Evolutionary conservation across 2,113 vertebrate species (phyloP).

Genomic region (Tragelaphus imberbis): DNA sequence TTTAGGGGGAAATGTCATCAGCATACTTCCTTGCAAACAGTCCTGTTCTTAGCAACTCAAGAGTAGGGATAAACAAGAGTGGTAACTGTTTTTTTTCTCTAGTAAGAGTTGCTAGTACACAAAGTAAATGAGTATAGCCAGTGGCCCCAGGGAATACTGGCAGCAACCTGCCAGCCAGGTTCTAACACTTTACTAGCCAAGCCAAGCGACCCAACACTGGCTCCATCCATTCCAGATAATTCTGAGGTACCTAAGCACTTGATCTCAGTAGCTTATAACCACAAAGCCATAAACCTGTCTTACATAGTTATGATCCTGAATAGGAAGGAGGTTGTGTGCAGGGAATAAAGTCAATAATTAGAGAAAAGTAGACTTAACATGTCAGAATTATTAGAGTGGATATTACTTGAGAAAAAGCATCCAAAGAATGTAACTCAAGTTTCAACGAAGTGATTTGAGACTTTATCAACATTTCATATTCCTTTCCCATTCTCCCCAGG

Average conservation of each 20-base stretch:
- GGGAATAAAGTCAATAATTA: background rate
- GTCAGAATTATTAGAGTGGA: background rate
- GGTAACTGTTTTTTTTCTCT: background rate
- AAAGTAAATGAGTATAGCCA: background rate
- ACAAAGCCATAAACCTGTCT: background rate
- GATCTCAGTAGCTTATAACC: background rate
- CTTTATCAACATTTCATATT: background rate
- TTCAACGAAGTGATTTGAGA: background rate
- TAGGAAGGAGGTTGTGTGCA: background rate
- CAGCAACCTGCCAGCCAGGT: background rate
- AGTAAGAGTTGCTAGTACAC: constrained; percentile 21
- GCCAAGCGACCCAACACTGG: background rate
- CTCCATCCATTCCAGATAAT: background rate
- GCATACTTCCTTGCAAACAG: background rate
- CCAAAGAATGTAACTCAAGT: background rate
- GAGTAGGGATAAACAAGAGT: background rate
- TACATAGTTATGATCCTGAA: background rate
- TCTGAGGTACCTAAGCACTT: background rate
- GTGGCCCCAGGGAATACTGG: background rate
- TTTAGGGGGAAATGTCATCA: background rate
- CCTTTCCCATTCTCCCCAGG: background rate
- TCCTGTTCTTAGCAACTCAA: constrained; percentile 29
- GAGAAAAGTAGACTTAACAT: background rate
- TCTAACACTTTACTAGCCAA: background rate
- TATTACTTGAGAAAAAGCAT: background rate